Evolutionary conservation across 2,797 vertebrate species (phyloP).

Genomic region (Jordanella pulchra): DNA sequence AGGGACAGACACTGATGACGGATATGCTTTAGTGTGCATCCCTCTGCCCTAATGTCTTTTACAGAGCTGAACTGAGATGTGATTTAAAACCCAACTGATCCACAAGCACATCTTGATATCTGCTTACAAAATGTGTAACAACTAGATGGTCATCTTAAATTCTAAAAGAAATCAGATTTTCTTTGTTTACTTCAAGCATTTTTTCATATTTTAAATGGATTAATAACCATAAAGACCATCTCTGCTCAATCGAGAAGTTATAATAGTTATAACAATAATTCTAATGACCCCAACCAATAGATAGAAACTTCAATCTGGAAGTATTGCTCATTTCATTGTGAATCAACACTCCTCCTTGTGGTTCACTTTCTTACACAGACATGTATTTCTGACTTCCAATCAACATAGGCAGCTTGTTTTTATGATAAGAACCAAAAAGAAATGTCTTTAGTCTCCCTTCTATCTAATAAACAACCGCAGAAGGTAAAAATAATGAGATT

Average conservation of each 20-base stretch:
- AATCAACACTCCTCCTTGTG: not conserved
- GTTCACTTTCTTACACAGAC: not conserved
- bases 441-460: not conserved
- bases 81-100: conserved; percentile 37
- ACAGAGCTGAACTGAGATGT: conserved; percentile 64
- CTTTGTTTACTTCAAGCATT: conserved; percentile 8
- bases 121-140: conserved; percentile 15
- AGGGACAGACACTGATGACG: conserved; percentile 47
- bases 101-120: conserved; percentile 30
- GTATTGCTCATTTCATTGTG: not conserved
- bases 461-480: not conserved
- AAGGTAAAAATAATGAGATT: not conserved
- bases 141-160: conserved; percentile 30
- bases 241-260: no score
- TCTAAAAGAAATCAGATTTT: conserved; percentile 40
- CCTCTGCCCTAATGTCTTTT: conserved; percentile 61
- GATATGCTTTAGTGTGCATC: conserved; percentile 49
- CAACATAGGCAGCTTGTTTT: not conserved
- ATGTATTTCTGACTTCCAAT: not conserved
- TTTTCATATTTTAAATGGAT: not conserved
- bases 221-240: not conserved
- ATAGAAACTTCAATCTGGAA: no score
- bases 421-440: not conserved
- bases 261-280: not conserved
- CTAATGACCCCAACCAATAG: not conserved